Conservation (phyloP, 2,113 vertebrate genomes). For the Phrynosoma blainvillii region DNA sequence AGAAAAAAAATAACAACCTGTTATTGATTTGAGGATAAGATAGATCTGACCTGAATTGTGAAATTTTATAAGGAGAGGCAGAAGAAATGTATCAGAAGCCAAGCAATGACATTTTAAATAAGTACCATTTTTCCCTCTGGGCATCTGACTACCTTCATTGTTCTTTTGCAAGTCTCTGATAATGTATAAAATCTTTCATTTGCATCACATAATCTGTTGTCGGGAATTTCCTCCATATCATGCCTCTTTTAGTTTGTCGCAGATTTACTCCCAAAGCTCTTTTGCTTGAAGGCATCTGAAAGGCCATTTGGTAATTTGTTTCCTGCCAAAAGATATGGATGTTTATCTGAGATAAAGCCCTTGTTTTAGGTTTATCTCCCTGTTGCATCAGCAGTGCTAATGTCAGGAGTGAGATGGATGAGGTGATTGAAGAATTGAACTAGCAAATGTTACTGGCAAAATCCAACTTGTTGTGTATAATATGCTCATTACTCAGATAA, state of each 20-base stretch:
- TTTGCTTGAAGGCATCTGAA: slow-evolving; percentile 47
- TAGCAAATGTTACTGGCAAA: slow-evolving; percentile 19
- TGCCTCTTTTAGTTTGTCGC: slow-evolving; percentile 38
- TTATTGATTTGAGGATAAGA: slow-evolving; percentile 3
- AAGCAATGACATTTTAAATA: slow-evolving; percentile 2
- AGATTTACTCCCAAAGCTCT: slow-evolving; percentile 21
- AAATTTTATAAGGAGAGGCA: slow-evolving; percentile 1
- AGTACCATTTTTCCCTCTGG: neutral
- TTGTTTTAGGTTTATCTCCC: slow-evolving; percentile 48
- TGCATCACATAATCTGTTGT: slow-evolving; percentile 52
- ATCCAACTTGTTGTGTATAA: slow-evolving; percentile 8
- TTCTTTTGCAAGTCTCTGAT: neutral
- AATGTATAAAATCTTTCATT: slow-evolving; percentile 27
- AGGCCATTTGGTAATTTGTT: slow-evolving; percentile 54
- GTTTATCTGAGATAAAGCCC: slow-evolving; percentile 53
- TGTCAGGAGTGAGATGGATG: slow-evolving; percentile 49
- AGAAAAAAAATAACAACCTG: neutral
- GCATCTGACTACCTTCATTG: slow-evolving; percentile 20
- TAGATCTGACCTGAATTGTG: neutral
- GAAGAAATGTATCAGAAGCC: neutral
- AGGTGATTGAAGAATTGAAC: neutral
- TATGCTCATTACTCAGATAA: slow-evolving; percentile 19
- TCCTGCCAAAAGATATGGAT: slow-evolving; percentile 48
- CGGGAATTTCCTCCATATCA: slow-evolving; percentile 40
- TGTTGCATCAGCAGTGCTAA: slow-evolving; percentile 20